A percentile compares a stretch with the other conserved stretches of the same genome.
These are phyloP conservation scores for Uria lomvia DNA, from an alignment of 2,113 vertebrate genomes.

Conservation along the genomic window DNA sequence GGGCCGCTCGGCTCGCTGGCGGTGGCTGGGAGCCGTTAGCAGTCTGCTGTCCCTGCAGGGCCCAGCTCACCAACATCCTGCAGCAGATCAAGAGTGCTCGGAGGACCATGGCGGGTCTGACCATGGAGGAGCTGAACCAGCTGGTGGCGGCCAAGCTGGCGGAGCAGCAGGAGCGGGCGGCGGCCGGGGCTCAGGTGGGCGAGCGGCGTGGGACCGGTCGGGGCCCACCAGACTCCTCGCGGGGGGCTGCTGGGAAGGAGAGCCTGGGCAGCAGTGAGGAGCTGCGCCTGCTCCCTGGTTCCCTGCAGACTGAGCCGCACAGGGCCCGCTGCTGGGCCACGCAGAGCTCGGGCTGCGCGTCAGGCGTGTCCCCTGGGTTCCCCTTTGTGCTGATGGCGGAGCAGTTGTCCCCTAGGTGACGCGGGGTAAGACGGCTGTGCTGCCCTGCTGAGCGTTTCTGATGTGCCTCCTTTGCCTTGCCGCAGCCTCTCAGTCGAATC, in stretches of 20 bases:
- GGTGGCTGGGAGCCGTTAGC: neutral
- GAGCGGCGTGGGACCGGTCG: neutral
- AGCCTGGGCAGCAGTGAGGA: neutral
- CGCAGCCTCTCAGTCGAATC: slow-evolving; percentile 74
- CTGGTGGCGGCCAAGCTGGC: slow-evolving; percentile 79
- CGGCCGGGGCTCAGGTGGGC: slow-evolving; percentile 59
- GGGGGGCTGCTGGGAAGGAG: neutral
- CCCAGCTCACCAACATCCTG: slow-evolving; percentile 83
- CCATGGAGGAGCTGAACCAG: slow-evolving; percentile 86
- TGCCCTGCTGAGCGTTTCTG: neutral
- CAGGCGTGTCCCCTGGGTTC: neutral
- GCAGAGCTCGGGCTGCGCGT: fast-evolving
- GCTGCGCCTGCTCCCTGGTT: neutral
- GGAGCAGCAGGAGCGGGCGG: slow-evolving; percentile 72
- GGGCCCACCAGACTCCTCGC: fast-evolving
- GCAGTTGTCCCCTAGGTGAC: fast-evolving
- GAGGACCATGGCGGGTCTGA: slow-evolving; percentile 87
- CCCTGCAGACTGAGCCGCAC: neutral
- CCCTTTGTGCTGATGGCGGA: neutral
- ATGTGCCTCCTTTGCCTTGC: neutral
- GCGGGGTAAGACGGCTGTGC: fast-evolving
- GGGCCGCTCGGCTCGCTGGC: fast-evolving
- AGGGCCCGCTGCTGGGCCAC: fast-evolving
- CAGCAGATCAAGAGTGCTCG: slow-evolving; percentile 91
- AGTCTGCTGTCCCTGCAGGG: slow-evolving; percentile 50